A percentile compares a stretch with the other conserved stretches of the same genome.
Evolutionary conservation across 2,113 vertebrate genomes (phyloP).

Genomic region (Cyprinodon brontotheroides): DNA sequence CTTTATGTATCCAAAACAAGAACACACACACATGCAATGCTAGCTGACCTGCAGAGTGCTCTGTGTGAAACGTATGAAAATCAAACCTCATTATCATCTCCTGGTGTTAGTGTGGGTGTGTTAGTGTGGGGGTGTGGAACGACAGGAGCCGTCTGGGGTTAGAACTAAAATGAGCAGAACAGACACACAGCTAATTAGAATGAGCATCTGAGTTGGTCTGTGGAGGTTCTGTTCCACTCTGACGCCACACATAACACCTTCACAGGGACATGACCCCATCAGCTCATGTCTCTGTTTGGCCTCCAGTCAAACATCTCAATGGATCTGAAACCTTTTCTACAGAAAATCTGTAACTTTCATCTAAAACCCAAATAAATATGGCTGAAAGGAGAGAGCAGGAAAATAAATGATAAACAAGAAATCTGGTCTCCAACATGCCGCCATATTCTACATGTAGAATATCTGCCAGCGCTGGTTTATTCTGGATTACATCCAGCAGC

Average conservation of each 20-base stretch:
- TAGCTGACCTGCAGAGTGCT: conserved; percentile 54
- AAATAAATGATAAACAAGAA: not conserved
- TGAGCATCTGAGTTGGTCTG: conserved; percentile 36
- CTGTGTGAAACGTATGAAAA: conserved; percentile 83
- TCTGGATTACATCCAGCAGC: too few species aligned
- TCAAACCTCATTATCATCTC: conserved; percentile 81
- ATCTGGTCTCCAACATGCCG: too few species aligned
- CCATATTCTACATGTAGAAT: too few species aligned
- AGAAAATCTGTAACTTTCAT: not conserved
- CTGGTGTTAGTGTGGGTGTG: conserved; percentile 45
- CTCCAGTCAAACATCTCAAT: not conserved
- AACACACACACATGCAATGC: conserved; percentile 21
- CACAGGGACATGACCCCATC: conserved; percentile 13
- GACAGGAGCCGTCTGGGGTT: not conserved
- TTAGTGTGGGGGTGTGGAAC: conserved; percentile 5
- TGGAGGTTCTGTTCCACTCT: conserved; percentile 45
- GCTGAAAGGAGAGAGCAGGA: not conserved
- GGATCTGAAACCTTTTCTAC: not conserved
- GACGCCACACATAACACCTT: conserved; percentile 55
- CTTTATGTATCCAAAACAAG: too few species aligned
- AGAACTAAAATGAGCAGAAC: not conserved
- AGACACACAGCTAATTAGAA: conserved; percentile 57
- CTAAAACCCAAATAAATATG: not conserved
- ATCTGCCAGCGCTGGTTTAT: too few species aligned
- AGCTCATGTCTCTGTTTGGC: conserved; percentile 1